A percentile compares a stretch with the other conserved stretches of the same genome.
phyloP scores from a whole-genome alignment of 2,797 vertebrate genomes.

The Podarcis siculus region DNA sequence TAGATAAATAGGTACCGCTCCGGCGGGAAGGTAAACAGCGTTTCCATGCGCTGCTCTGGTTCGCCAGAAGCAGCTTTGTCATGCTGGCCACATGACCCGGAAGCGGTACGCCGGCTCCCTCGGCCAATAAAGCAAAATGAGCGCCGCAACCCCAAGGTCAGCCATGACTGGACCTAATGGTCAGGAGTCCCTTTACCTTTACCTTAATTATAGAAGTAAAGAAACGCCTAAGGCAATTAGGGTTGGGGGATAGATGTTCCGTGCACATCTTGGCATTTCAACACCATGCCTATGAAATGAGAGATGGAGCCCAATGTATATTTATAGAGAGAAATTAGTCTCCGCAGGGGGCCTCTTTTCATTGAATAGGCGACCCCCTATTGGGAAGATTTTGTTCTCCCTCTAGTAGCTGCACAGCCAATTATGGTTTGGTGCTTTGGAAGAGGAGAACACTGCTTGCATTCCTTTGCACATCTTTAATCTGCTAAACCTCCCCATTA shows the following conservation, averaged over 20 bases:
- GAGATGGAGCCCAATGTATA: slow-evolving; percentile 47
- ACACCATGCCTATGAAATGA: slow-evolving; percentile 26
- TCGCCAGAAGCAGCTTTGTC: no score
- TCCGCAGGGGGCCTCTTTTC: slow-evolving; percentile 55
- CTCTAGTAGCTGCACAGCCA: slow-evolving; percentile 51
- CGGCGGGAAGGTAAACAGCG: no score
- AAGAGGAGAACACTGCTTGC: slow-evolving; percentile 50
- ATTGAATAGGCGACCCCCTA: slow-evolving; percentile 58
- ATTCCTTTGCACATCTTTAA: slow-evolving; percentile 58
- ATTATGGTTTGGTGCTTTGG: slow-evolving; percentile 26
- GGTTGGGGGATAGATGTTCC: slow-evolving; percentile 1
- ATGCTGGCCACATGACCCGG: no score
- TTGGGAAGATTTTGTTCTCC: slow-evolving; percentile 53
- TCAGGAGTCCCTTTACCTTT: no score
- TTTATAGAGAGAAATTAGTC: slow-evolving; percentile 60
- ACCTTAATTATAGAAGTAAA: not conserved
- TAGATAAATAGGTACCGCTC: no score
- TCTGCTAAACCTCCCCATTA: slow-evolving; percentile 58
- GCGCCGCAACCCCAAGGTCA: no score
- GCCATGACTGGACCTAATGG: no score
- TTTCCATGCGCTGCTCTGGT: no score
- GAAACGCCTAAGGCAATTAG: not conserved
- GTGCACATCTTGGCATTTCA: slow-evolving; percentile 48
- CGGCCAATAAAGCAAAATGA: no score
- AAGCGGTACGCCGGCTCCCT: no score